These are phyloP conservation scores for Acronicta aceris DNA, from an alignment of 2,888 invertebrate genomes.

Conservation along the genomic window DNA sequence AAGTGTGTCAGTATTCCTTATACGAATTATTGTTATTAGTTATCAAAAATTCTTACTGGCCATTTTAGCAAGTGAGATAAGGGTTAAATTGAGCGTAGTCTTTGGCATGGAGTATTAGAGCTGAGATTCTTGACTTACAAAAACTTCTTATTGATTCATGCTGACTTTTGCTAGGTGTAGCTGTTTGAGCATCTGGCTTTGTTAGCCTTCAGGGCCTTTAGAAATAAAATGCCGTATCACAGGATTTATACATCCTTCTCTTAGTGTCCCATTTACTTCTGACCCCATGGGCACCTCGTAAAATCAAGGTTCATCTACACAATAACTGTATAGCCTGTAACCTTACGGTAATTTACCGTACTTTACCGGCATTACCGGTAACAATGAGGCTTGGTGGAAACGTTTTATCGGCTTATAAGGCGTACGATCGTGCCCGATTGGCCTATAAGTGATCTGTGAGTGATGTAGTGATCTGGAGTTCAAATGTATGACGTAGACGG, in stretches of 20 bases:
- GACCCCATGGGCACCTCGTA: constrained; percentile 64
- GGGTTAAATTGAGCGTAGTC: too few species aligned
- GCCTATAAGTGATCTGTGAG: constrained; percentile 42
- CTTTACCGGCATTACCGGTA: constrained; percentile 68
- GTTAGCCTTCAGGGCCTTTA: neutral
- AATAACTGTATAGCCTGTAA: constrained; percentile 65
- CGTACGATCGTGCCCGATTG: constrained; percentile 47
- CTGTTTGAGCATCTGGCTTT: too few species aligned
- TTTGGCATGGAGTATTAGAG: too few species aligned
- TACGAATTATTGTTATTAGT: too few species aligned
- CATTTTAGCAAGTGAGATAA: too few species aligned
- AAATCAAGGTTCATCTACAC: constrained; percentile 66
- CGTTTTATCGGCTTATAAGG: constrained; percentile 56
- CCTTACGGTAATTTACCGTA: constrained; percentile 69
- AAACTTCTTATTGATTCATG: neutral
- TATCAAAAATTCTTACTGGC: too few species aligned
- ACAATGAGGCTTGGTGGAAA: constrained; percentile 52
- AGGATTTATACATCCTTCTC: constrained; percentile 34
- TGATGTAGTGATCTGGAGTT: constrained; percentile 29
- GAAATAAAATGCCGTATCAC: constrained; percentile 32
- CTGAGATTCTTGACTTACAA: neutral
- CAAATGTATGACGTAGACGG: constrained; percentile 15
- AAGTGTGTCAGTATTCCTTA: too few species aligned
- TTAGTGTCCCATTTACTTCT: constrained; percentile 60
- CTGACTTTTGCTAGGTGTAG: neutral